Conservation (phyloP, 2,113 vertebrate genomes). For the Trinectes maculatus region DNA sequence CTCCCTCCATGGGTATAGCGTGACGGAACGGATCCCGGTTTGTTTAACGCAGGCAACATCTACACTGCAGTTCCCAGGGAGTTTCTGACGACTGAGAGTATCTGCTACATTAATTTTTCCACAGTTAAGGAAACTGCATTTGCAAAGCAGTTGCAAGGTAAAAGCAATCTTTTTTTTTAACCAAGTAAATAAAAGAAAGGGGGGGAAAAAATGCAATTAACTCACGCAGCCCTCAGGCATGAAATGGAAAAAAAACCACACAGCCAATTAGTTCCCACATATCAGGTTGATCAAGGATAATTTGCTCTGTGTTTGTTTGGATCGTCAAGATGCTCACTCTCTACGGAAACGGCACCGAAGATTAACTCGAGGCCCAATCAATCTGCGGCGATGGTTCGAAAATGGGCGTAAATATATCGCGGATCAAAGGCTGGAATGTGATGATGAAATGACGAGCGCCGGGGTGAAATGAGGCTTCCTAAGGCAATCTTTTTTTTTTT, state of each 20-base stretch:
- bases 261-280: slow-evolving; percentile 9
- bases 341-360: not conserved
- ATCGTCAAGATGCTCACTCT: slow-evolving; percentile 32
- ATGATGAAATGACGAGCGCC: slow-evolving; percentile 70
- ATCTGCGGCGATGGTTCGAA: slow-evolving; percentile 48
- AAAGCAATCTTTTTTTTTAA: slow-evolving; percentile 58
- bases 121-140: slow-evolving; percentile 25
- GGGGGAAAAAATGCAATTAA: slow-evolving; percentile 62
- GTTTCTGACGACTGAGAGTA: slow-evolving; percentile 23
- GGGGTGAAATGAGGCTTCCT: slow-evolving; percentile 43
- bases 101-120: slow-evolving; percentile 29
- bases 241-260: slow-evolving; percentile 39
- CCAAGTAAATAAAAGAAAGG: slow-evolving; percentile 47
- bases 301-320: slow-evolving; percentile 44
- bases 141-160: slow-evolving; percentile 49
- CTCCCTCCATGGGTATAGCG: not conserved
- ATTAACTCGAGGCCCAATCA: slow-evolving; percentile 36
- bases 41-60: slow-evolving; percentile 32
- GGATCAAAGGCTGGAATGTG: slow-evolving; percentile 55
- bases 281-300: slow-evolving; percentile 41
- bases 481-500: too few relatives aligned
- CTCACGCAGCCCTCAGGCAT: slow-evolving; percentile 37
- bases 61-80: slow-evolving; percentile 22
- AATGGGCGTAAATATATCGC: slow-evolving; percentile 42
- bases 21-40: slow-evolving; percentile 29